A percentile compares a stretch with the other conserved stretches of the same genome.
Evolutionary conservation across 2,888 invertebrate genomes (phyloP).

Genomic region (Rhogogaster chlorosoma): DNA sequence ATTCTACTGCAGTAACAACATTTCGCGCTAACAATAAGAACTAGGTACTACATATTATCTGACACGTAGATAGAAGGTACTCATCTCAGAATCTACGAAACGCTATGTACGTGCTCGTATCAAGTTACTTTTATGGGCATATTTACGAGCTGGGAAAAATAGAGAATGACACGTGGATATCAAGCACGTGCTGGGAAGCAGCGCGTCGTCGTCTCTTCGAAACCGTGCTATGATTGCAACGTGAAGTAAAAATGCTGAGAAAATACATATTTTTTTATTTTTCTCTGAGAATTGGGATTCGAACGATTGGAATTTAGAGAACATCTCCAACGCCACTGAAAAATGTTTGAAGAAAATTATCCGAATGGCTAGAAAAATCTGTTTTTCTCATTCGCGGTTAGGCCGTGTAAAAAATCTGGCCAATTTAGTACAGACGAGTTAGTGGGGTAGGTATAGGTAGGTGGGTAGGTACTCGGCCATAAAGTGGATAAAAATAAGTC

Average conservation of each 20-base stretch:
- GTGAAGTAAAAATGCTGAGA: not conserved
- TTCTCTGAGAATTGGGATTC: too few species aligned
- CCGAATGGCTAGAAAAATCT: not conserved
- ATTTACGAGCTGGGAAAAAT: conserved; percentile 17
- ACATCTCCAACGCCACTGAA: too few species aligned
- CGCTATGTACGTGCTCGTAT: conserved; percentile 24
- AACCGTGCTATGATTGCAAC: not conserved
- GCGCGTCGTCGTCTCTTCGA: not conserved
- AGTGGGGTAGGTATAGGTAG: not conserved
- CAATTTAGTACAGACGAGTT: not conserved
- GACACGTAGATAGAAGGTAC: conserved; percentile 2
- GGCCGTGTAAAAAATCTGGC: not conserved
- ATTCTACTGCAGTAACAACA: not conserved
- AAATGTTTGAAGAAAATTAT: too few species aligned
- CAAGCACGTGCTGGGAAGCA: not conserved
- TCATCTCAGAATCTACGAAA: conserved; percentile 7
- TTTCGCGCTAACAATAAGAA: conserved; percentile 41
- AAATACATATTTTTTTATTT: not conserved
- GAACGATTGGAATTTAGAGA: too few species aligned
- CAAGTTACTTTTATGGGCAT: not conserved
- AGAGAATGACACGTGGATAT: conserved; percentile 16
- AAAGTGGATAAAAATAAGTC: conserved; percentile 27
- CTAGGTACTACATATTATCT: conserved; percentile 19
- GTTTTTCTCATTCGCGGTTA: not conserved
- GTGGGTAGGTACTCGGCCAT: not conserved